Evolutionary conservation across 2,888 invertebrate genomes (phyloP), one percentile per base, ranked within the genome.

Genomic region (Ametastegia equiseti): DNA sequence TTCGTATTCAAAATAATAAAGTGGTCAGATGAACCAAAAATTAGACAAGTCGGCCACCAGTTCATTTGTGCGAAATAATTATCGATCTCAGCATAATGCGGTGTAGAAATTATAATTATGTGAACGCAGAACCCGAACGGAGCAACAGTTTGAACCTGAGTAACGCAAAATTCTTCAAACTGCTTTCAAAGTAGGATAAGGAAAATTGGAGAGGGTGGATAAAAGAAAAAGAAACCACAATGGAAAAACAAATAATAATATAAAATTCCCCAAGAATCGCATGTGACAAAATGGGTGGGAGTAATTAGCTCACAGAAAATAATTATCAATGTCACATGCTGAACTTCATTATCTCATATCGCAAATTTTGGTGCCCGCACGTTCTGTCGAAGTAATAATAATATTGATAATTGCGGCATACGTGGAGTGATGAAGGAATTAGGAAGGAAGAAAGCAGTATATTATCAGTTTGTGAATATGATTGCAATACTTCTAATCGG

Each of bases 21-120:
- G 45, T 78, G 78, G 19, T 78, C 13, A 33, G 60, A 78, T 42
- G 78, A 78, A 78, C 78, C 45, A 30, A 42, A 78, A 42, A 60
- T 78, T 33, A 78, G 60, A 30, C 60, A 36, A 54, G 30, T 60
- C 15, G 42, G 60, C 77, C 39, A 60, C 77, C 77, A 19, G 77
- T 60, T 60, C 78, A 78, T 78, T 42, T 78, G 78, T 42, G 27
- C 60, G 19, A 30, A 7, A n/a, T 50, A 23, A 45, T 15, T 13
- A 15, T 23, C 13, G 39, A 42, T 54, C 19, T 50, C 9, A 73
- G 33, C n/a, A 45, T 69, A 0, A 0, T 30, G 15, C 15, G 9
- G 4, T 11, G n/a, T 33, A 71, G n/a, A 15, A 19, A 30, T 30
- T 7, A 36, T 47, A 69, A 19, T 23, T 45, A 45, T 27, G 45